Evolutionary conservation across 1,140 invertebrate species (phyloP).

Genomic region (Leptoteleia sp.): DNA sequence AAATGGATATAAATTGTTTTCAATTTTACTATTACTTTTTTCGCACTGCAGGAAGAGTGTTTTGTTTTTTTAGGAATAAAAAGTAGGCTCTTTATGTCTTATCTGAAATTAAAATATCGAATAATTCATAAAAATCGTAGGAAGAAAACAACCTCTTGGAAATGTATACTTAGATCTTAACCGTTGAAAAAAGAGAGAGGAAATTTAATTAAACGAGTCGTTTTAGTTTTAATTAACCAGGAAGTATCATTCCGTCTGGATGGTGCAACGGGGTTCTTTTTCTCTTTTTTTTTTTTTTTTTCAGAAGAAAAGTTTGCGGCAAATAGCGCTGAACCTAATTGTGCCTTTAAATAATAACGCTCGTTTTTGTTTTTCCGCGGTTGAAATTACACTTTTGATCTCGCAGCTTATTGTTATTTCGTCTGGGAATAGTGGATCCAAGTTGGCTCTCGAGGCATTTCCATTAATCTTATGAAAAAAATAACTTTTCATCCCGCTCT

Average conservation of each 20-base stretch:
- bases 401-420: constrained; percentile 12
- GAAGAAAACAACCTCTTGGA: too few relatives aligned
- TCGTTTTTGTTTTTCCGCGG: constrained; percentile 34
- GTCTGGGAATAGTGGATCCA: constrained; percentile 17
- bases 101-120: too few relatives aligned
- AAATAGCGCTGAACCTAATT: constrained; percentile 27
- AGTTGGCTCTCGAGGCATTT: not conserved
- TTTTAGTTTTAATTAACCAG: constrained; percentile 40
- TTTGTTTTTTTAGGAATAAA: too few relatives aligned
- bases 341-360: constrained; percentile 41
- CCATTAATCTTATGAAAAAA: constrained; percentile 27
- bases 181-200: too few relatives aligned
- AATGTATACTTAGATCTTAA: too few relatives aligned
- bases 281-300: too few relatives aligned
- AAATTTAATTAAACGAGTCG: constrained; percentile 31
- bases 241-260: constrained; percentile 24
- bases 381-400: constrained; percentile 54
- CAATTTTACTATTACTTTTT: too few relatives aligned
- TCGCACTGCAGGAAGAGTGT: too few relatives aligned
- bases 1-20: too few relatives aligned
- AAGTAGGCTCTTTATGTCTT: too few relatives aligned
- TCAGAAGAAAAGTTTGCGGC: constrained; percentile 7
- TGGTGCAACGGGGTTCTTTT: constrained; percentile 14
- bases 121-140: too few relatives aligned
- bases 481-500: constrained; percentile 2